Base-by-base conservation (phyloP, 2,113 vertebrate genomes). In the Campylomormyrus numenius region DNA sequence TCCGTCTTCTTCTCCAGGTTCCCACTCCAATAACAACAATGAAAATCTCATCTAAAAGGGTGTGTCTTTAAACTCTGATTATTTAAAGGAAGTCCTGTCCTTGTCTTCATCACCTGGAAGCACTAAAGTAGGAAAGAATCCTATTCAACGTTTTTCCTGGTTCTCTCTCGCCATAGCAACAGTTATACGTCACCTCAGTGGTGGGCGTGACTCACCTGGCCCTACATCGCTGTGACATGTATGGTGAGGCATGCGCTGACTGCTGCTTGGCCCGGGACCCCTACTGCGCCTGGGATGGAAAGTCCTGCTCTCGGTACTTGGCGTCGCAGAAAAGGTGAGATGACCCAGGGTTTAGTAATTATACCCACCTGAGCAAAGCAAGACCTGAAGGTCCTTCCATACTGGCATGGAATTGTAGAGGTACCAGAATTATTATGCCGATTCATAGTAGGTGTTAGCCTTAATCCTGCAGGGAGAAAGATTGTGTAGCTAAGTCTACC, bases 31-130 rank as follows among this genome's bases (percentile, higher is more conserved):
- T 99, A 91, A 98, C 96, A 91, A 98, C 97, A 0, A 99, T 99
- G 98, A 99, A 97, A 95, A 98, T 99, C 93, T 99, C 98, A 58
- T 99, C 98, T 50, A 99, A 99, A 96, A 96, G 98, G 96, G 98
- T 99, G 97, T 45, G 52, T 42, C 39, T 85, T 19, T 62, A 48
- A 66, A 85, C 13, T 19, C 15, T 49, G 4, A n/a, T 17, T 9
- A 45, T 74, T 80, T 42, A 80, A 80, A 42, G 10, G 74, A 42
- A 80, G 11, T 80, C 74, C 74, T 19, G 74, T 39, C 70, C 70
- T 17, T 3, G 15, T 42, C 35, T 80, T 80, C 74, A 42, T 21
- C 6, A 42, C 27, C 27, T 39, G 74, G 35, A 15, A 80, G 6
- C 35, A 80, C 35, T 80, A 19, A 80, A 19, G 74, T 39, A 35